Evolutionary conservation across 1,140 invertebrate genomes (phyloP), one percentile per base, ranked within the genome.

Genomic region (Philopotamus ludificatus): DNA sequence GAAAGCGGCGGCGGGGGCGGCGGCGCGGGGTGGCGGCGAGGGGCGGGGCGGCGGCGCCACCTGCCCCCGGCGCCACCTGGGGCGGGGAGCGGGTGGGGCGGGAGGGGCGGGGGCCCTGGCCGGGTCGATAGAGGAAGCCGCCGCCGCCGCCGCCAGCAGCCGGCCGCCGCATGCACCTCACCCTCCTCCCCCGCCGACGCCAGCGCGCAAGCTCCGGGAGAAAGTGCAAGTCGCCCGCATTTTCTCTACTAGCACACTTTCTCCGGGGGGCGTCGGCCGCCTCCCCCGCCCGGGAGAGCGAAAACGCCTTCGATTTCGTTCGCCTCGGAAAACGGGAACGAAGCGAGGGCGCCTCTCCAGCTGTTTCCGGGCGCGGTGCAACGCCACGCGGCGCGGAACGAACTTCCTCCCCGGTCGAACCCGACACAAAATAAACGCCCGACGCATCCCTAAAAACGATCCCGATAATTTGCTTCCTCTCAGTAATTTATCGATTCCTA

Each of bases 171-270:
- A 60, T 60, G 57, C 62, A 54, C 62, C 62, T 45, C 62, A 51
- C 62, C 25, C 49, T n/a, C n/a, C 49, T 39, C 15, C 28, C 61
- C 62, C 39, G 50, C 39, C 50, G n/a, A 3, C 39, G 21, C 39
- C 26, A 63, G 10, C 23, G 60, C 57, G 57, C 63, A 42, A 39
- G 42, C 42, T 49, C 53, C 67, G 50, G 63, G 54, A 47, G 58
- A 69, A 69, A 69, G 67, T 69, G 67, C 67, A 69, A 69, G 67
- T 69, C 57, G 63, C 41, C 61, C 63, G 57, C 67, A 65, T 64
- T 66, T 62, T 65, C 68, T 66, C 68, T 70, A 70, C 68, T 70
- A 70, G 68, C 68, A 70, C 68, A 70, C 68, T 70, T 70, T 70
- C 68, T 59, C 68, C 59, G 44, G 47, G 55, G 18, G 34, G 47